phyloP scores from a whole-genome alignment of 2,888 invertebrate species.

The Entomobrya multifasciata region DNA sequence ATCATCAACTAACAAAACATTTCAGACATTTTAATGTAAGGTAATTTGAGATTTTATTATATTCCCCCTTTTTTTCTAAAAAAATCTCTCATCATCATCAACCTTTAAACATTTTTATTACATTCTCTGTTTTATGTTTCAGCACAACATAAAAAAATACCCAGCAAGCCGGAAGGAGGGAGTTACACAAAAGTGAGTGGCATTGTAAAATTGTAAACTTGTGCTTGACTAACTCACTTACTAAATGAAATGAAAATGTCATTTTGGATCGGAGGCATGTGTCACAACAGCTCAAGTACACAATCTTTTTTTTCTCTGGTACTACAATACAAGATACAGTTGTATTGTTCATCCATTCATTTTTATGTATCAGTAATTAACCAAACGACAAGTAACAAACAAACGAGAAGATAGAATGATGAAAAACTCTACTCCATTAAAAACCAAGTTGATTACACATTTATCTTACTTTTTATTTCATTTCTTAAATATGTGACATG shows the following conservation, averaged over 20 bases:
- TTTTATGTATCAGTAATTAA: constrained; percentile 31
- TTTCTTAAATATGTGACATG: neutral
- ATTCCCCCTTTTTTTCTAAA: neutral
- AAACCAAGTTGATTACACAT: neutral
- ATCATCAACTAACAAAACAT: neutral
- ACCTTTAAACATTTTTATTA: constrained; percentile 1
- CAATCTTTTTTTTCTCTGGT: neutral
- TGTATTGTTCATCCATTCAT: neutral
- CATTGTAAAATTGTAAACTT: neutral
- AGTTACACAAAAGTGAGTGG: neutral
- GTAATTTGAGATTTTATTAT: constrained; percentile 50
- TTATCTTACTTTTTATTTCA: no score
- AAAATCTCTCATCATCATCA: constrained; percentile 45
- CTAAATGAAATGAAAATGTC: constrained; percentile 33
- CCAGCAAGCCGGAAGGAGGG: neutral
- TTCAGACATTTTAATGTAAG: constrained; percentile 43
- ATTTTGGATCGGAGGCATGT: constrained; percentile 19
- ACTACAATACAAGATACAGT: neutral
- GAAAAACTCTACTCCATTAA: neutral
- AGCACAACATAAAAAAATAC: neutral
- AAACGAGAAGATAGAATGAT: neutral
- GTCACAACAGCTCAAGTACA: constrained; percentile 31
- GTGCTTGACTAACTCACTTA: neutral
- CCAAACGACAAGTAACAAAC: neutral
- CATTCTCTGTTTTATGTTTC: constrained; percentile 19